Evolutionary conservation across 2,113 vertebrate species (phyloP).

Genomic region (Silurus glanis): DNA sequence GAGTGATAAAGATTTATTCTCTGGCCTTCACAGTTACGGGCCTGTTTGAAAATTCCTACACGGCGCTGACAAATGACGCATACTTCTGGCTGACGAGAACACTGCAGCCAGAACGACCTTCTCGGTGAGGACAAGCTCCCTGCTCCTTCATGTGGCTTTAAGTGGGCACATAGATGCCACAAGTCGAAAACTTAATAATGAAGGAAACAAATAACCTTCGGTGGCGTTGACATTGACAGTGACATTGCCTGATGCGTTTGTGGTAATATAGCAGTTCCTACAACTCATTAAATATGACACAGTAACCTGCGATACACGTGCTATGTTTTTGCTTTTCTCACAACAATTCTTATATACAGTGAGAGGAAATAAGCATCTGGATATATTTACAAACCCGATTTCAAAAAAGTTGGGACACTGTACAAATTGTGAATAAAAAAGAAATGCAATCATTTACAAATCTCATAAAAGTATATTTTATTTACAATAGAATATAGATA

Average conservation of each 20-base stretch:
- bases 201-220: slow-evolving; percentile 18
- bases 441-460: no score
- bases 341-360: background rate
- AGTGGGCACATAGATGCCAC: slow-evolving; percentile 23
- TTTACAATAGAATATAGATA: no score
- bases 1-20: slow-evolving; percentile 76
- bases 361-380: background rate
- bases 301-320: background rate
- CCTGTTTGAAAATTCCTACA: slow-evolving; percentile 59
- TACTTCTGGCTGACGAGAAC: slow-evolving; percentile 56
- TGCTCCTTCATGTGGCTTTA: slow-evolving; percentile 37
- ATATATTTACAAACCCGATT: background rate
- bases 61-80: slow-evolving; percentile 63
- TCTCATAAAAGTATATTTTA: no score
- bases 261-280: background rate
- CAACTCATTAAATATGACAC: background rate
- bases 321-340: background rate
- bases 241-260: background rate
- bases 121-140: slow-evolving; percentile 46
- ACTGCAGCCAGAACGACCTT: slow-evolving; percentile 57
- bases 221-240: background rate
- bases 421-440: no score
- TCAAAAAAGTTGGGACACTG: no score
- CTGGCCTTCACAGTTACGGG: slow-evolving; percentile 57
- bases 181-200: slow-evolving; percentile 11